A percentile compares a stretch with the other conserved stretches of the same genome.
Conservation (phyloP, 2,113 vertebrate genomes). For the Chaetorhynchus papuensis region DNA sequence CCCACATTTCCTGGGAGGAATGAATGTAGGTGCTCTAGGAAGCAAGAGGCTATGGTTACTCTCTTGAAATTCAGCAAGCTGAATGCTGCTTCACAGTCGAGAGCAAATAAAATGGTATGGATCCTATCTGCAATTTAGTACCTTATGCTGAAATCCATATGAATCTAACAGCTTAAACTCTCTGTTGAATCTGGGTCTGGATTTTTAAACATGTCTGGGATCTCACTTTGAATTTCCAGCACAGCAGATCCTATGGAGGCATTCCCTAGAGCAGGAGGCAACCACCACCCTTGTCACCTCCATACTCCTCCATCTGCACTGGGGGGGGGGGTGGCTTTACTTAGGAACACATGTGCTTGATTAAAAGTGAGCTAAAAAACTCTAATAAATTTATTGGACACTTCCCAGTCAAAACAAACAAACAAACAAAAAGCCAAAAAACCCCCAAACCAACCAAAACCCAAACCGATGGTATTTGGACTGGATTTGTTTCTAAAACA, state of each 20-base stretch:
- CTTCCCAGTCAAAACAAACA: not conserved
- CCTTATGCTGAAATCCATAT: not conserved
- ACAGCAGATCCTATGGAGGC: not conserved
- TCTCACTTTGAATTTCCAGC: not conserved
- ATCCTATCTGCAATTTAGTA: not conserved
- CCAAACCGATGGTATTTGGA: not conserved
- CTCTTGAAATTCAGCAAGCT: not conserved
- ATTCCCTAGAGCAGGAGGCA: not conserved
- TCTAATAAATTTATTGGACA: not conserved
- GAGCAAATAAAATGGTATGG: not conserved
- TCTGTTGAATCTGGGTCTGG: not conserved
- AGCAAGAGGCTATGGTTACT: not conserved
- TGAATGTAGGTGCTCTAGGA: not conserved
- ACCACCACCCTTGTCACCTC: not conserved
- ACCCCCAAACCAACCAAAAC: not conserved
- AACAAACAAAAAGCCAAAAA: not conserved
- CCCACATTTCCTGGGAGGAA: not conserved
- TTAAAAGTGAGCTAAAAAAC: not conserved
- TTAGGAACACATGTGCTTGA: not conserved
- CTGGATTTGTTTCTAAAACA: constrained; percentile 1
- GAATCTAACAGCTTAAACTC: not conserved
- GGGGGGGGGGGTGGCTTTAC: not conserved
- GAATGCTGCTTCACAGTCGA: not conserved
- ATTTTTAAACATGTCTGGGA: not conserved
- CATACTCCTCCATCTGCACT: not conserved